phyloP scores from a whole-genome alignment of 2,113 vertebrate species.

The Syrrhaptes paradoxus region DNA sequence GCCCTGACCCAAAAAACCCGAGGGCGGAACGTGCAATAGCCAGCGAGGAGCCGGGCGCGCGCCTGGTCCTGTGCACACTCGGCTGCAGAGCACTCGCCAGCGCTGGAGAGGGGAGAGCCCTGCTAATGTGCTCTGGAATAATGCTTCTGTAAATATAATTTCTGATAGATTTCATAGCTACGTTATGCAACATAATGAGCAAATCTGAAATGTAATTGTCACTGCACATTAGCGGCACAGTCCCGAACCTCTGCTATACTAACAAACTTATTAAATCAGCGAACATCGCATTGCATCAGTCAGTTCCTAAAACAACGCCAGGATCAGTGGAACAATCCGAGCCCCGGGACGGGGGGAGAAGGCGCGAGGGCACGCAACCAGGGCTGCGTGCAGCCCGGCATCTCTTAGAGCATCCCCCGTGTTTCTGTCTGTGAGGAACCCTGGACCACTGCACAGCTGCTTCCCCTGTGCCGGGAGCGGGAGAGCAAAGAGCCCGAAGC shows the following conservation, averaged over 20 bases:
- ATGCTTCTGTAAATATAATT: conserved; percentile 48
- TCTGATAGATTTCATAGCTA: neutral
- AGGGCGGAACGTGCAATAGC: neutral
- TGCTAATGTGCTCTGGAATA: neutral
- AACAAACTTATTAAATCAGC: conserved; percentile 66
- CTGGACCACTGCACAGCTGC: neutral
- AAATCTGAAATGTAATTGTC: conserved; percentile 62
- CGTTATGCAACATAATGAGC: conserved; percentile 61
- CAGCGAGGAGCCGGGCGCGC: neutral
- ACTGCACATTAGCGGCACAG: conserved; percentile 41
- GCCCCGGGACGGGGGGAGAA: neutral
- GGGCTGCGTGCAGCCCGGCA: neutral
- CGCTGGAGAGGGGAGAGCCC: neutral
- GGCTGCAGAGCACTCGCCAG: neutral
- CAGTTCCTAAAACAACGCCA: conserved; percentile 28
- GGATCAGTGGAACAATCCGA: conserved; percentile 25
- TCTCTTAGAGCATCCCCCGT: neutral
- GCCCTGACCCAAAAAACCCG: neutral
- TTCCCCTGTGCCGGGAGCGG: neutral
- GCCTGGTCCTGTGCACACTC: neutral
- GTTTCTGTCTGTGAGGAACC: accelerated
- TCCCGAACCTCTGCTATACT: conserved; percentile 32
- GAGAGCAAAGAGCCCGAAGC: neutral
- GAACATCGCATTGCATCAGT: conserved; percentile 49
- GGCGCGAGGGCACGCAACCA: neutral